phyloP scores from a whole-genome alignment of 2,797 vertebrate genomes.

The Hyperoplus immaculatus region DNA sequence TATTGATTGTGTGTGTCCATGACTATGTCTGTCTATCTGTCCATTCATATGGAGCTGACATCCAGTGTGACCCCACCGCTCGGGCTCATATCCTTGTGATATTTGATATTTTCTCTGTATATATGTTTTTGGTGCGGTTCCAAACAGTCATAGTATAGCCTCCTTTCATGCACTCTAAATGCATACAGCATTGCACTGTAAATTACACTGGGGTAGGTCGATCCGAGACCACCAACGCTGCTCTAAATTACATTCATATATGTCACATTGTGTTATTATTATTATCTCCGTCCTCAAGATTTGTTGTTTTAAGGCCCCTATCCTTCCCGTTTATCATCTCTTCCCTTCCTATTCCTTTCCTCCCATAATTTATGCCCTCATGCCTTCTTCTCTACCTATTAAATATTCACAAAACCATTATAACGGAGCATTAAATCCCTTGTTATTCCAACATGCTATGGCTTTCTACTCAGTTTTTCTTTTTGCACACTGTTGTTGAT shows the following conservation, averaged over 20 bases:
- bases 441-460: constrained; percentile 23
- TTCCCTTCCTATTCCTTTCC: constrained; percentile 4
- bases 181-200: constrained; percentile 36
- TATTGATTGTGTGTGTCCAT: constrained; percentile 4
- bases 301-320: constrained; percentile 55
- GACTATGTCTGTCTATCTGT: constrained; percentile 28
- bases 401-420: constrained; percentile 30
- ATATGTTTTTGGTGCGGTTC: constrained; percentile 61
- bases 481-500: constrained; percentile 23
- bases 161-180: constrained; percentile 50
- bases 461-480: constrained; percentile 7
- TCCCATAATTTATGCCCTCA: constrained; percentile 37
- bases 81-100: constrained; percentile 42
- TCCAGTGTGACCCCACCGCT: constrained; percentile 33
- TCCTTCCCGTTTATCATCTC: constrained; percentile 11
- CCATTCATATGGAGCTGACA: constrained; percentile 41
- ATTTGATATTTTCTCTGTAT: constrained; percentile 63
- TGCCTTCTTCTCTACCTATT: constrained; percentile 12
- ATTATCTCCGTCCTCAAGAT: constrained; percentile 33
- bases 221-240: constrained; percentile 63
- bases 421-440: constrained; percentile 48
- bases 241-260: constrained; percentile 50
- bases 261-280: constrained; percentile 56
- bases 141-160: constrained; percentile 28
- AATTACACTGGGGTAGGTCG: constrained; percentile 44